Percentiles rank a stretch among this genome's conserved stretches.
phyloP scores from a whole-genome alignment of 2,888 invertebrate genomes.

The Hypercompe scribonia region DNA sequence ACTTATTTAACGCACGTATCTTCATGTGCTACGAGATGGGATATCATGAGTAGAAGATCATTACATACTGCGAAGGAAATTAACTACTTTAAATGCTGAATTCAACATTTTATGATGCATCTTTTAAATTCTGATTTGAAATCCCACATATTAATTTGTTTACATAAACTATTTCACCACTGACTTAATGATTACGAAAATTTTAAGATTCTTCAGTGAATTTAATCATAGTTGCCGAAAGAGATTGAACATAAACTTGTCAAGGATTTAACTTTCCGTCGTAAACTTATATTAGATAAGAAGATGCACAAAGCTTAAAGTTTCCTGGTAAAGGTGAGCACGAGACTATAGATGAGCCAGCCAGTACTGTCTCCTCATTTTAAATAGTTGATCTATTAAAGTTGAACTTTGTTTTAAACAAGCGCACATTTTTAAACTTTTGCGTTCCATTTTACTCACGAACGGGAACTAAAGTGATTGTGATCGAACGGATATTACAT shows the following conservation, averaged over 20 bases:
- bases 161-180: neutral
- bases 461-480: neutral
- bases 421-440: neutral
- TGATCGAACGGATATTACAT: neutral
- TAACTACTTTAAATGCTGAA: too few relatives aligned
- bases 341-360: constrained; percentile 7
- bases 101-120: too few relatives aligned
- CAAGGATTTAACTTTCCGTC: neutral
- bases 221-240: neutral
- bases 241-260: constrained; percentile 9
- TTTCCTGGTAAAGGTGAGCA: constrained; percentile 11
- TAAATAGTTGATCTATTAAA: neutral
- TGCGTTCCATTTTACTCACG: neutral
- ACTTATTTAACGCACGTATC: too few relatives aligned
- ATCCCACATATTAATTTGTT: neutral
- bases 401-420: neutral
- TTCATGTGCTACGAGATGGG: too few relatives aligned
- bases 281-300: constrained; percentile 9
- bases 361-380: neutral
- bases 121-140: too few relatives aligned
- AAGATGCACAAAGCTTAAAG: constrained; percentile 6
- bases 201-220: neutral
- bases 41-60: too few relatives aligned
- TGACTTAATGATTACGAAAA: neutral
- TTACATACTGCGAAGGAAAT: too few relatives aligned